Conservation (phyloP, 2,113 vertebrate genomes). For the Phoxinus phoxinus region DNA sequence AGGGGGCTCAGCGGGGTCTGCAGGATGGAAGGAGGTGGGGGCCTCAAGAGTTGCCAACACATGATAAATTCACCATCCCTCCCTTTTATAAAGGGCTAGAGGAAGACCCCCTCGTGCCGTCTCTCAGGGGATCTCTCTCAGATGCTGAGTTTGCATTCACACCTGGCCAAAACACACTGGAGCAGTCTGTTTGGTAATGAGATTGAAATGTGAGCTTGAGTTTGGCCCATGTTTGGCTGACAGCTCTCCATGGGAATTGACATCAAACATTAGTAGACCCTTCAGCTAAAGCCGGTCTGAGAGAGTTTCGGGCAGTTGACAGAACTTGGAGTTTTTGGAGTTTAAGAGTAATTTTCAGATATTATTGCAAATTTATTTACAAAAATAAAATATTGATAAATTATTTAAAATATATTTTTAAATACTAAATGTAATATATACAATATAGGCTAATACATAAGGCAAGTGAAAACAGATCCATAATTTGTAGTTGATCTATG, state of each 20-base stretch:
- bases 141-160: slow-evolving; percentile 27
- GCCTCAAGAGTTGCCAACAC: background rate
- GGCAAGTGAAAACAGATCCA: too few species aligned
- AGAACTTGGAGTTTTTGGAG: too few species aligned
- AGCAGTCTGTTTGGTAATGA: slow-evolving; percentile 11
- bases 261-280: background rate
- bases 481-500: too few species aligned
- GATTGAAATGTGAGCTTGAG: background rate
- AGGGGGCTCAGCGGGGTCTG: background rate
- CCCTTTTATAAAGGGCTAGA: background rate
- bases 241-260: background rate
- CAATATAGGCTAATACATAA: too few species aligned
- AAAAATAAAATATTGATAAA: background rate
- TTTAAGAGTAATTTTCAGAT: background rate
- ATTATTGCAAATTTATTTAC: background rate
- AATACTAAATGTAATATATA: background rate
- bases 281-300: background rate
- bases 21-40: background rate
- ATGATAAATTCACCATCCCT: slow-evolving; percentile 7
- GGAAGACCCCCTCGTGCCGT: background rate
- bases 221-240: background rate
- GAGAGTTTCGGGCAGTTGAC: background rate
- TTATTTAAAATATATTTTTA: background rate
- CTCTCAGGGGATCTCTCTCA: background rate
- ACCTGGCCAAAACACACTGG: background rate